phyloP scores from a whole-genome alignment of 1,140 invertebrate genomes.

The Drosophila arizonae region DNA sequence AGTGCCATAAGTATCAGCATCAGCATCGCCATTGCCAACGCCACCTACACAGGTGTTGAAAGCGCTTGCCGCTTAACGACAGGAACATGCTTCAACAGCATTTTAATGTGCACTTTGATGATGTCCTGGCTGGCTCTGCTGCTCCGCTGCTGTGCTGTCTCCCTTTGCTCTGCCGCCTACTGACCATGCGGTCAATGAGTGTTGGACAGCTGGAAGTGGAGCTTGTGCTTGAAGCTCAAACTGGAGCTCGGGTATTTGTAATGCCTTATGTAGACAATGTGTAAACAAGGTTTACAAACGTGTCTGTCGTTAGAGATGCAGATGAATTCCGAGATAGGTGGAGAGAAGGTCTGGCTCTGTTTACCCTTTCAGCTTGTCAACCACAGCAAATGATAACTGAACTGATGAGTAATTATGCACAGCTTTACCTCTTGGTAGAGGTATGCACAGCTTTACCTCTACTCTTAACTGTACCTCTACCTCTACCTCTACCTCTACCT shows the following conservation, averaged over 20 bases:
- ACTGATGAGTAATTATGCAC: conserved; percentile 14
- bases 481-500: too few relatives aligned
- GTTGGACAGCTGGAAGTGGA: background rate
- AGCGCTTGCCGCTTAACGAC: conserved; percentile 50
- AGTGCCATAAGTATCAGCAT: background rate
- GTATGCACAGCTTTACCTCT: background rate
- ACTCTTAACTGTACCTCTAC: too few relatives aligned
- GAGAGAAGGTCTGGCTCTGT: too few relatives aligned
- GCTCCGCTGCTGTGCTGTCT: background rate
- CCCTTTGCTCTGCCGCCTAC: conserved; percentile 11
- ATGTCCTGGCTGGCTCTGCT: background rate
- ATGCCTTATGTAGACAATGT: conserved; percentile 64
- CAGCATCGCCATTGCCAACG: conserved; percentile 26
- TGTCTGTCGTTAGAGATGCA: background rate
- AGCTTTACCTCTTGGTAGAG: background rate
- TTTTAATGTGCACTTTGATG: conserved; percentile 55
- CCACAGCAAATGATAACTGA: conserved; percentile 27
- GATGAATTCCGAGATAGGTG: too few relatives aligned
- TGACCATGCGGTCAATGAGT: conserved; percentile 18
- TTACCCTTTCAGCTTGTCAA: background rate
- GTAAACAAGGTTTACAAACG: conserved; percentile 69
- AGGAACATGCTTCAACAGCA: conserved; percentile 56
- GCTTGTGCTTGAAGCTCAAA: background rate
- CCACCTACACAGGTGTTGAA: conserved; percentile 51
- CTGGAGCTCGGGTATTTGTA: conserved; percentile 16